Evolutionary conservation across 2,113 vertebrate genomes (phyloP), one percentile per base, ranked within the genome.

Genomic region (Hylia prasina): DNA sequence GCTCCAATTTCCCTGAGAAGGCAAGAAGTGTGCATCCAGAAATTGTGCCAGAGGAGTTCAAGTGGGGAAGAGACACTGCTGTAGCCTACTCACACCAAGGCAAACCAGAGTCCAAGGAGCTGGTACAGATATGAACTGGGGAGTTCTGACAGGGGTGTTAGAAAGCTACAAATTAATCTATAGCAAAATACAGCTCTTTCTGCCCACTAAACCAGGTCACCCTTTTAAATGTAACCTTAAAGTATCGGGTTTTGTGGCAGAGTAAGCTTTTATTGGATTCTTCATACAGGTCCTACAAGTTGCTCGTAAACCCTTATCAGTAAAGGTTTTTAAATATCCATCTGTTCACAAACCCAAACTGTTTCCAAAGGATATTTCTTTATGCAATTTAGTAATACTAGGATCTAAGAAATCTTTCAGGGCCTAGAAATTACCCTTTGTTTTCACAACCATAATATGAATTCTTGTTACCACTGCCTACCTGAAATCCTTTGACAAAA

Each of bases 401-500:
- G 24, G 40, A 30, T 11, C 37, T 27, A 83, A 58, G n/a, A 90
- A 65, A 64, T 57, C 48, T 82, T 82, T 64, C 66, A 56, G 11
- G 30, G 11, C n/a, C 54, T 27, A 40, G 18, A 77, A 77, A 83
- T 35, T 51, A 60, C 2, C 5, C 35, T 60, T 51, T 61, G 73
- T 72, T 90, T 92, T 53, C 63, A 90, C 30, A 72, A 87, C 2
- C 33, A 19, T n/a, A 58, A 57, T 22, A 30, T 37, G 16, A 81
- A 30, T 76, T 88, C 22, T 33, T 63, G 21, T 82, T 69, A 80
- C 5, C 9, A 54, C 1, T 80, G 53, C 97, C 97, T 97, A 99
- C 99, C 99, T 99, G 98, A 82, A 99, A 95, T 91, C 99, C 99
- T 97, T 99, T 99, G 95, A 99, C 98, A 96, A 99, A 99, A 95